Percentiles rank a stretch among this genome's conserved stretches.
Conservation (phyloP, 2,113 vertebrate genomes). For the Chaetops frenatus region DNA sequence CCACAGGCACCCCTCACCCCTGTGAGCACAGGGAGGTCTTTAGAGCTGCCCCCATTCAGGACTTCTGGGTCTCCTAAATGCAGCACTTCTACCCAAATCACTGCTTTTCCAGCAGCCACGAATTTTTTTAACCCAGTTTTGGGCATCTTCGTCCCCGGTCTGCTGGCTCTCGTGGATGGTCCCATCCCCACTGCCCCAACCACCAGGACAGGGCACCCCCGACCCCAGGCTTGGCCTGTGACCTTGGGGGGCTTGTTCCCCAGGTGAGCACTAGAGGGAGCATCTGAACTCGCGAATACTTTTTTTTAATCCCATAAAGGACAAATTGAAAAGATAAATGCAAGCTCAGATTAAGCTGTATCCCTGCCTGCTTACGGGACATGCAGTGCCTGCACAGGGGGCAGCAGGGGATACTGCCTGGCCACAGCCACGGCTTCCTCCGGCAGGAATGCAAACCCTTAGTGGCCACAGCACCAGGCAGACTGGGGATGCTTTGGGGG, state of each 20-base stretch:
- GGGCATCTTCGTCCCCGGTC: neutral
- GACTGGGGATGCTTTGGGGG: neutral
- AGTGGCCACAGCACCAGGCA: rapidly evolving
- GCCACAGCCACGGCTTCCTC: neutral
- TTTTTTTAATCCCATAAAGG: neutral
- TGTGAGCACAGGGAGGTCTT: rapidly evolving
- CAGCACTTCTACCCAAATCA: rapidly evolving
- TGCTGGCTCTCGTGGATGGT: rapidly evolving
- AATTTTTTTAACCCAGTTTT: neutral
- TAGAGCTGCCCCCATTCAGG: neutral
- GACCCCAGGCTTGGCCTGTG: neutral
- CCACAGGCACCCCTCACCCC: neutral
- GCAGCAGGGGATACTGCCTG: neutral
- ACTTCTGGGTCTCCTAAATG: neutral
- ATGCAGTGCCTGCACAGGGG: rapidly evolving
- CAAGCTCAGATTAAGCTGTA: neutral
- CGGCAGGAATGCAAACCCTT: neutral
- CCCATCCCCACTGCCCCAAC: rapidly evolving
- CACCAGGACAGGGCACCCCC: neutral
- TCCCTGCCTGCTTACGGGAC: neutral
- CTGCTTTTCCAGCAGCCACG: neutral
- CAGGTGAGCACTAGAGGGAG: conserved; percentile 58
- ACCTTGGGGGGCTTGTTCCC: neutral
- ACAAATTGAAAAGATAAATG: neutral
- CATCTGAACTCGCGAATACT: neutral